Evolutionary conservation across 2,113 vertebrate genomes (phyloP).

Genomic region (Thunnus maccoyii): DNA sequence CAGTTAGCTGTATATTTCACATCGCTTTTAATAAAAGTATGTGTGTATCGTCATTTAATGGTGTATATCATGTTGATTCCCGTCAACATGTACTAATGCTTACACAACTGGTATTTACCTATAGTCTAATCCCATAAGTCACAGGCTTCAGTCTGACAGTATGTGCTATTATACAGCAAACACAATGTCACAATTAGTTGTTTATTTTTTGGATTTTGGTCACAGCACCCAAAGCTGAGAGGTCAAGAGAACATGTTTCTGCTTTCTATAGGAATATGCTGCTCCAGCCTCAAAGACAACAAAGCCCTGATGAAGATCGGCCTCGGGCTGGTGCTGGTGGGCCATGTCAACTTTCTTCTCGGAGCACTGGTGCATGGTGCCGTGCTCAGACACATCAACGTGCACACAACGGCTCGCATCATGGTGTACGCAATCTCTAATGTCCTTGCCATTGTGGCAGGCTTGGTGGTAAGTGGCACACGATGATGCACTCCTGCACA

Average conservation of each 20-base stretch:
- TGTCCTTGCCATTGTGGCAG: constrained; percentile 84
- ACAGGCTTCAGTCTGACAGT: not conserved
- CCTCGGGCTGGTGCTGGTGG: constrained; percentile 90
- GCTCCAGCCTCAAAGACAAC: constrained; percentile 83
- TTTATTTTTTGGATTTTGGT: not conserved
- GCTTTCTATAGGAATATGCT: constrained; percentile 70
- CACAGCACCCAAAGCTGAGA: not conserved
- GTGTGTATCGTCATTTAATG: not conserved
- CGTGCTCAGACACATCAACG: constrained; percentile 87
- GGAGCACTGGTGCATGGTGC: constrained; percentile 88
- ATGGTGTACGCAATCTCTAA: constrained; percentile 88
- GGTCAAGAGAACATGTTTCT: not conserved
- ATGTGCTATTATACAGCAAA: not conserved
- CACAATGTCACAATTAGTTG: not conserved
- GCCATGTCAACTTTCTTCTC: constrained; percentile 91
- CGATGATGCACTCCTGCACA: not conserved
- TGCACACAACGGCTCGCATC: constrained; percentile 64
- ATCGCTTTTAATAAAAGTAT: not conserved
- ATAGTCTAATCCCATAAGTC: not conserved
- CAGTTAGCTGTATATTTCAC: not conserved
- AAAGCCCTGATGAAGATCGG: constrained; percentile 94
- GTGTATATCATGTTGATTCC: not conserved
- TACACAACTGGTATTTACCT: constrained; percentile 13
- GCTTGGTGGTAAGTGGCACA: constrained; percentile 86
- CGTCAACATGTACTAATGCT: not conserved